phyloP scores from a whole-genome alignment of 2,888 invertebrate species.

The Hydropsyche betteni region DNA sequence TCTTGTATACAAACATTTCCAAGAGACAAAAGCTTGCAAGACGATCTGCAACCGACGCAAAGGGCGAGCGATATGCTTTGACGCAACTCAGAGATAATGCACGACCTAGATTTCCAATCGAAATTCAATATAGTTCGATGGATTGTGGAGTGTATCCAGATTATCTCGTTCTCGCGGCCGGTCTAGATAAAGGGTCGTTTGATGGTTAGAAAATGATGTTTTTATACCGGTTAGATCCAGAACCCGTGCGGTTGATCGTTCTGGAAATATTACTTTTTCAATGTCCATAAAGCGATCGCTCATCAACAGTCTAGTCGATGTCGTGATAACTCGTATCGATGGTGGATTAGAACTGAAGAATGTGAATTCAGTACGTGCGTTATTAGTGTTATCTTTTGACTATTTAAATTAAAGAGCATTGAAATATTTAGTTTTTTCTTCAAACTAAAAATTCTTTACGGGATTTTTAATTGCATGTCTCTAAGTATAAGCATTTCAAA shows the following conservation, averaged over 20 bases:
- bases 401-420: too few species aligned
- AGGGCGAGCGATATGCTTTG: background rate
- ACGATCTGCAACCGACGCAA: too few species aligned
- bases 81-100: background rate
- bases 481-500: background rate
- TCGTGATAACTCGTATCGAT: background rate
- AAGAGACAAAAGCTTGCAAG: too few species aligned
- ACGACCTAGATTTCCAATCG: constrained; percentile 23
- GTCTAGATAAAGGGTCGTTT: too few species aligned
- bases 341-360: background rate
- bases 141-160: too few species aligned
- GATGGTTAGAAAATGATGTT: too few species aligned
- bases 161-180: too few species aligned
- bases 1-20: too few species aligned
- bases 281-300: background rate
- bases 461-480: background rate
- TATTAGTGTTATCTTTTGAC: too few species aligned
- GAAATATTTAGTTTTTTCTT: too few species aligned
- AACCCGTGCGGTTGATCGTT: background rate
- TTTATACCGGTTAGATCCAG: background rate
- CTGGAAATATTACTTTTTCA: background rate
- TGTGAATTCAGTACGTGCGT: too few species aligned
- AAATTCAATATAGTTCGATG: background rate
- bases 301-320: constrained; percentile 9
- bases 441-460: too few species aligned